These are phyloP conservation scores for Nemotelus nigrinus DNA, from an alignment of 2,888 invertebrate genomes.

Conservation along the genomic window DNA sequence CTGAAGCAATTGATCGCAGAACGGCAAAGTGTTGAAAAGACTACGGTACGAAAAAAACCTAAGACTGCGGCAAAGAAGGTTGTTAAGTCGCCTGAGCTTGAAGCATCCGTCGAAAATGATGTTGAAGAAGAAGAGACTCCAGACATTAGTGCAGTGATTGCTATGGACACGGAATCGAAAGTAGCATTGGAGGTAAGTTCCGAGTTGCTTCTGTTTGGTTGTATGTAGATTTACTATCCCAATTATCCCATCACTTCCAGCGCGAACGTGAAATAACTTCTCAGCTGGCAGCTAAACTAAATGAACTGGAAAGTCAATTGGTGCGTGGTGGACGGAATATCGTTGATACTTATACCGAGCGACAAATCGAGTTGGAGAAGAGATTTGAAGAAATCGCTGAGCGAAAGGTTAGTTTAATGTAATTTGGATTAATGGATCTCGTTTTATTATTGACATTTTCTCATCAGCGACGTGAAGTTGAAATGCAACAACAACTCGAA, in stretches of 20 bases:
- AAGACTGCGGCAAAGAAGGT: slow-evolving; percentile 53
- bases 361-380: slow-evolving; percentile 88
- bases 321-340: slow-evolving; percentile 95
- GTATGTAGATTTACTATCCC: too few species aligned
- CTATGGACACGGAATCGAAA: slow-evolving; percentile 49
- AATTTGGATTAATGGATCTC: not conserved
- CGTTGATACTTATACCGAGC: slow-evolving; percentile 93
- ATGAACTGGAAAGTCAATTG: slow-evolving; percentile 90
- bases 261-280: slow-evolving; percentile 78
- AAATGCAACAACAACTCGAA: slow-evolving; percentile 94
- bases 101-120: slow-evolving; percentile 61
- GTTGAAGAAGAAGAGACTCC: slow-evolving; percentile 60
- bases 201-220: not conserved
- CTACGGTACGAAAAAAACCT: slow-evolving; percentile 55
- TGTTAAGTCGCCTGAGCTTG: slow-evolving; percentile 55
- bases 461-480: slow-evolving; percentile 69
- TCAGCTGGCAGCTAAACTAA: slow-evolving; percentile 80
- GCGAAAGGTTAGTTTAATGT: slow-evolving; percentile 68
- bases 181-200: slow-evolving; percentile 50
- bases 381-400: slow-evolving; percentile 88
- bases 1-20: slow-evolving; percentile 66
- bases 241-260: slow-evolving; percentile 64
- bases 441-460: not conserved
- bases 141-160: slow-evolving; percentile 58
- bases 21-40: slow-evolving; percentile 63